Evolutionary conservation across 2,888 invertebrate species (phyloP), one percentile per base, ranked within the genome.

Genomic region (Junonia oenone): DNA sequence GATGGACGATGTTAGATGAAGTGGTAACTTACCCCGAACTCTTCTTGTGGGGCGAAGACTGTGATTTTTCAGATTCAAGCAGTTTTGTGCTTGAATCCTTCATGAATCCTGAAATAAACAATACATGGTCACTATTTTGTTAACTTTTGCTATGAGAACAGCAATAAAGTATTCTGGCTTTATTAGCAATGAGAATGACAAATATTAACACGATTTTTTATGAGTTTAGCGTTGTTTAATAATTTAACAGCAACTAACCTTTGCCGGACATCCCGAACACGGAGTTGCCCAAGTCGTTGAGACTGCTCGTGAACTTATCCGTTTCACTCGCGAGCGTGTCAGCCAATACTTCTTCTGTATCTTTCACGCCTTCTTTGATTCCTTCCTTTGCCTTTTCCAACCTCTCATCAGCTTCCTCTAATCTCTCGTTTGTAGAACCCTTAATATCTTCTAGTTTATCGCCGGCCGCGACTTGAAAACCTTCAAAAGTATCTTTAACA

Each of bases 251-350:
- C 17, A 46, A 51, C 63, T 61, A 63, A 90, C 90, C 90, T 87
- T 89, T 90, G 54, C 89, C 89, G 64, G 88, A 85, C 69, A 81
- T 78, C 65, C 89, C 87, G 67, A 88, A 87, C 45, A 89, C 83
- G 2, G 86, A 83, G 68, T 79, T 88, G 63, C 89, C 89, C 72
- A 89, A 77, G 72, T 88, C 83, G 61, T 88, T 89, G 56, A 90
- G 75, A 68, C 71, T 86, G 73, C 78, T 88, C 0, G 90, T 83
- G 56, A 91, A 83, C 17, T 75, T 78, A 59, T 91, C 89, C 0
- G 84, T 75, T 66, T 88, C 90, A 22, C 70, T 76, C 1, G 75
- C 55, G n/a, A 76, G 73, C 3, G 77, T 68, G 2, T 77, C 83
- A 1, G 68, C 63, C 8, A 74, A 72, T 9, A 67, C 71, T 29